Evolutionary conservation across 2,888 invertebrate genomes (phyloP).

Genomic region (Gymnocheta viridis): DNA sequence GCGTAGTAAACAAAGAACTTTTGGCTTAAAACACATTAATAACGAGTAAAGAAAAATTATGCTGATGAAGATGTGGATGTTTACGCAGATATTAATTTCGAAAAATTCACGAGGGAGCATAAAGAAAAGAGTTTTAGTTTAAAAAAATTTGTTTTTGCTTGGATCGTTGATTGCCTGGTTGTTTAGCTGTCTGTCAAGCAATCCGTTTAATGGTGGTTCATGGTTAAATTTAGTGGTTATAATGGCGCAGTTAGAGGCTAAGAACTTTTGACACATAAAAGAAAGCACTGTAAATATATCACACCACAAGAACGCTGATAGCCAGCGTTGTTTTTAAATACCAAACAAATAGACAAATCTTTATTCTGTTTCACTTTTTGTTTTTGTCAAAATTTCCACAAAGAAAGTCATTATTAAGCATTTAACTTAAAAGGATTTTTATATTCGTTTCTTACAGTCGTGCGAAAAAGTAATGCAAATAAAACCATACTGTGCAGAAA

Average conservation of each 20-base stretch:
- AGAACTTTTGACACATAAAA: slow-evolving; percentile 54
- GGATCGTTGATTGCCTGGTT: slow-evolving; percentile 29
- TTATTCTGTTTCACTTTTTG: slow-evolving; percentile 28
- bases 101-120: not conserved
- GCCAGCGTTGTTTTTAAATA: slow-evolving; percentile 15
- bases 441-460: not conserved
- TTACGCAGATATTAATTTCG: slow-evolving; percentile 6
- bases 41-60: slow-evolving; percentile 45
- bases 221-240: slow-evolving; percentile 56
- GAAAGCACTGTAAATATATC: slow-evolving; percentile 4
- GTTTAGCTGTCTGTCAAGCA: slow-evolving; percentile 39
- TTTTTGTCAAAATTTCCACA: slow-evolving; percentile 52
- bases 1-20: slow-evolving; percentile 46
- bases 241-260: slow-evolving; percentile 52
- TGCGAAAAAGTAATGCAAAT: not conserved
- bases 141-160: slow-evolving; percentile 1
- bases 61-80: slow-evolving; percentile 25
- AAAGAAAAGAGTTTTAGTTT: not conserved
- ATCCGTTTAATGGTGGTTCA: slow-evolving; percentile 26
- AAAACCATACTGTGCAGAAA: not conserved
- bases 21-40: slow-evolving; percentile 48
- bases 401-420: slow-evolving; percentile 59
- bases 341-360: slow-evolving; percentile 22
- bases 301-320: not conserved
- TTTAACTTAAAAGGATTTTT: slow-evolving; percentile 51